Conservation (phyloP, 2,888 invertebrate genomes). For the Eudasyphora cyanicolor region DNA sequence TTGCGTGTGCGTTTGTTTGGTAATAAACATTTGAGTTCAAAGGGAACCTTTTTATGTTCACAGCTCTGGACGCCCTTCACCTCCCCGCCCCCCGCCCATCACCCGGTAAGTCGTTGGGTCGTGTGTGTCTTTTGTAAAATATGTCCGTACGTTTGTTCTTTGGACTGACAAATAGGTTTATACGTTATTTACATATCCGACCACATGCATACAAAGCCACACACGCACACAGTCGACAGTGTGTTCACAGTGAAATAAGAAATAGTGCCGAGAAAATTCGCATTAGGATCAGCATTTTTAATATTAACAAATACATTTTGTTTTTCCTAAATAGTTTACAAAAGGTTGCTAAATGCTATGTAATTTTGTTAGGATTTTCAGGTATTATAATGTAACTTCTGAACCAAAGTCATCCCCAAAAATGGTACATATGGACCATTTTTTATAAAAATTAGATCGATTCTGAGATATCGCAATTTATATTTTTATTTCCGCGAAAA, state of each 20-base stretch:
- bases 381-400: too few relatives aligned
- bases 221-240: not conserved
- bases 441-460: too few relatives aligned
- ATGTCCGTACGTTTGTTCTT: not conserved
- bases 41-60: conserved; percentile 8
- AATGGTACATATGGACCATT: too few relatives aligned
- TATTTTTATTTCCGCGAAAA: too few relatives aligned
- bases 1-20: conserved; percentile 11
- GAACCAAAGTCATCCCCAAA: too few relatives aligned
- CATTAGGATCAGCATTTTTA: too few relatives aligned
- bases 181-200: not conserved
- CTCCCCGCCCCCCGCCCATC: not conserved
- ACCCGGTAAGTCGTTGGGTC: not conserved
- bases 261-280: too few relatives aligned
- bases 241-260: not conserved
- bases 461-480: too few relatives aligned
- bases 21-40: conserved; percentile 20
- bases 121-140: not conserved
- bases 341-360: too few relatives aligned
- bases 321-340: too few relatives aligned
- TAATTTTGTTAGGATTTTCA: too few relatives aligned
- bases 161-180: conserved; percentile 3
- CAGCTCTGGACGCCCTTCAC: not conserved
- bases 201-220: not conserved
- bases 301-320: too few relatives aligned